Evolutionary conservation across 2,797 vertebrate species (phyloP).

Genomic region (Rhabdomys pumilio): DNA sequence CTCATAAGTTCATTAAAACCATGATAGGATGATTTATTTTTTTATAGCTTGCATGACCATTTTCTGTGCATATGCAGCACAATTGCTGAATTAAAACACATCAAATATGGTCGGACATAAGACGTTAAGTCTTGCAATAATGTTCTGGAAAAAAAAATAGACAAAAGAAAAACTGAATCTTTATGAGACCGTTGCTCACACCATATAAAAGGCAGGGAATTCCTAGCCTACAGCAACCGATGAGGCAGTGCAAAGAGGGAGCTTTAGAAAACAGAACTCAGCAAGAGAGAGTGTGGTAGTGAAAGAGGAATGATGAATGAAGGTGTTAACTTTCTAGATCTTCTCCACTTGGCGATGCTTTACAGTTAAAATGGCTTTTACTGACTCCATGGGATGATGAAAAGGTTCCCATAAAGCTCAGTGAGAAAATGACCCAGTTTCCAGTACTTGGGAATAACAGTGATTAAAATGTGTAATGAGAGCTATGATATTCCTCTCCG

Average conservation of each 20-base stretch:
- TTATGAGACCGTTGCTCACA: neutral
- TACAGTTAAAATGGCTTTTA: neutral
- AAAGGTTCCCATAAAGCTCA: constrained; percentile 62
- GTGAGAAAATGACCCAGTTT: constrained; percentile 71
- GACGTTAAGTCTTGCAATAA: neutral
- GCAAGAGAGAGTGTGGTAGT: neutral
- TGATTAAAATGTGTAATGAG: constrained; percentile 70
- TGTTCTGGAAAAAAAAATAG: neutral
- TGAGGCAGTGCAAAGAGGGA: neutral
- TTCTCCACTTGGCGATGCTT: neutral
- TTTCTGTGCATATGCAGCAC: neutral
- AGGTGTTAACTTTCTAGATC: neutral
- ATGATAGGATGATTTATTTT: neutral
- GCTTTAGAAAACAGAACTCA: neutral
- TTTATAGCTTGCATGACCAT: neutral
- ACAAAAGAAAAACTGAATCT: neutral
- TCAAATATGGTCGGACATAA: neutral
- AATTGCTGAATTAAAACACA: neutral
- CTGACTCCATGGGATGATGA: neutral
- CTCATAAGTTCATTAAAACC: neutral
- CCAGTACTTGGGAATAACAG: constrained; percentile 52
- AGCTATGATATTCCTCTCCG: constrained; percentile 63
- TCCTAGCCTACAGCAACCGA: neutral
- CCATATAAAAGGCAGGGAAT: neutral
- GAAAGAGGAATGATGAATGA: neutral